Evolutionary conservation across 2,888 invertebrate species (phyloP), one percentile per base, ranked within the genome.

Genomic region (Alloscopus bannaensis): DNA sequence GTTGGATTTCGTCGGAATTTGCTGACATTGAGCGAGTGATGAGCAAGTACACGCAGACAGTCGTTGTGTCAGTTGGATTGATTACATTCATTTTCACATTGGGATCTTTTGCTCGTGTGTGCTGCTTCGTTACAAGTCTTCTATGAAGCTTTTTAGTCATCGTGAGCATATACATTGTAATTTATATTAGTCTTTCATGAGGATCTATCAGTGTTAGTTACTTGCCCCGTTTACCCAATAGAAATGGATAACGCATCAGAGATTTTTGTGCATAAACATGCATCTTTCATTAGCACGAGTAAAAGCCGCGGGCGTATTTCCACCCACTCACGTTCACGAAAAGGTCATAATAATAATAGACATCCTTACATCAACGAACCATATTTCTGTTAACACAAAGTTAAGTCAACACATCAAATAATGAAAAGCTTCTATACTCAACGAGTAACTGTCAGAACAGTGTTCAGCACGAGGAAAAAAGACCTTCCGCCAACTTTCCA

Each of bases 11-110:
- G 3, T 8, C 42, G 20, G 52, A 20, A n/a, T 18, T 20, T 31
- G 16, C 40, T 45, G 55, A 57, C 65, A 45, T 55, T 55, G 42
- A 65, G 55, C 52, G 64, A 73, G 59, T 75, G 75, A 65, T 75
- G 75, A 75, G 66, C 66, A 45, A 75, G 57, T 59, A 69, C 42
- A 28, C n/a, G 24, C n/a, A 62, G 59, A 45, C 66, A 75, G 71
- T 40, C 62, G 62, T 36, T 29, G 66, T 75, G 75, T 75, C 75
- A 75, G 75, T 75, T 75, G 75, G 75, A 75, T 75, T 75, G 75
- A 75, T 75, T 75, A 50, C 75, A 66, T 66, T 75, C 75, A 66
- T 75, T 75, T 47, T 75, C 66, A 65, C 75, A 66, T 75, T 36
- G 66, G 66, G 59, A 65, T 47, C 36, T 59, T 65, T 31, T 55